Base-by-base conservation (phyloP, 2,888 invertebrate genomes). In the Mamestra brassicae region DNA sequence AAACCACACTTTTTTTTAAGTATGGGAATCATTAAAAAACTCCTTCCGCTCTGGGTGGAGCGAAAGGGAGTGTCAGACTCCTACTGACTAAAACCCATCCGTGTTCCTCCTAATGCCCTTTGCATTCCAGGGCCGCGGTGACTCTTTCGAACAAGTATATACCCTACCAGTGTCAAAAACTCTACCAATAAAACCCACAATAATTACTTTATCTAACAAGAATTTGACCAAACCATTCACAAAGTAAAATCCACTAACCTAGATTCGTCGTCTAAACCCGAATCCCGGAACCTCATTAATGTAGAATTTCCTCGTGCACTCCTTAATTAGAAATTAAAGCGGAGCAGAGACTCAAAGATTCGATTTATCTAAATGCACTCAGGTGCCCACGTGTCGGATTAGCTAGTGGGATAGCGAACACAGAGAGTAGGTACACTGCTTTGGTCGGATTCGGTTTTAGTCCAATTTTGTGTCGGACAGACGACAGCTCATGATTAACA, bases 291-390 rank as follows among this genome's bases (percentile, higher is more conserved):
- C 34, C 78, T 82, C 78, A 78, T 78, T 82, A 82, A 82, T 76
- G 62, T 54, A 82, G 57, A 77, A 82, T 63, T 68, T 82, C 78
- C 82, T 50, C 11, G n/a, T 79, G 86, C 85, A 85, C 80, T 80
- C 87, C 62, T 60, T 90, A 90, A 92, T 91, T 90, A 90, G 88
- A 89, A 88, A 89, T 88, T 83, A 78, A 81, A 84, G 81, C 71
- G n/a, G 81, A 78, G 34, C 52, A 15, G 75, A 64, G 74, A 81
- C 80, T 87, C 82, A 78, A 86, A 88, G 89, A 90, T 91, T 90
- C 89, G 88, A 91, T 91, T 91, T 89, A 88, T 86, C 80, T 87
- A 88, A 89, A 89, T 89, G 89, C 87, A 90, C 86, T 89, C 83
- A 69, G 74, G 74, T 79, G 83, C 65, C 73, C 78, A 77, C 73